Conservation (phyloP, 2,113 vertebrate genomes). For the Poeciliopsis prolifica region DNA sequence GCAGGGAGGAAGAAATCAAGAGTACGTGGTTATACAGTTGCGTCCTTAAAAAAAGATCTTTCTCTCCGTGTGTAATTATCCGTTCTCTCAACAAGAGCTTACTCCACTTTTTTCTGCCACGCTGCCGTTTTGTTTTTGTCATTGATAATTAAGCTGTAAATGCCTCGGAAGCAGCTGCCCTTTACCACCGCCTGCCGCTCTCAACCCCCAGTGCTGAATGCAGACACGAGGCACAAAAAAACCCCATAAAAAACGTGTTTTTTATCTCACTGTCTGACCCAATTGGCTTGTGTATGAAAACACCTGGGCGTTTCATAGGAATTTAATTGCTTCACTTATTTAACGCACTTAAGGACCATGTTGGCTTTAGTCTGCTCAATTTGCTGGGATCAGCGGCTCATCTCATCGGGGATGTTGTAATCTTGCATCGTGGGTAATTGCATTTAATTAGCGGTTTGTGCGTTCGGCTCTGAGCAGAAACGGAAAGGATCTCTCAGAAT, state of each 20-base stretch:
- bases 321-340: conserved; percentile 79
- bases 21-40: not conserved
- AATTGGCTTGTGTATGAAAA: conserved; percentile 62
- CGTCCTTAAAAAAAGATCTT: conserved; percentile 27
- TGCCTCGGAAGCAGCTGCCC: conserved; percentile 5
- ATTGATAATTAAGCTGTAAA: conserved; percentile 46
- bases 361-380: conserved; percentile 67
- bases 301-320: conserved; percentile 76
- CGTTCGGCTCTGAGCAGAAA: conserved; percentile 48
- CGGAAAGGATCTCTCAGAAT: conserved; percentile 14
- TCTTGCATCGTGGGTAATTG: conserved; percentile 72
- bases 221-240: conserved; percentile 13
- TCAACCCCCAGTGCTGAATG: conserved; percentile 5
- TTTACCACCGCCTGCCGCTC: conserved; percentile 4
- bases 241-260: conserved; percentile 39
- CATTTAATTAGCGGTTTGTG: conserved; percentile 74
- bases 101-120: conserved; percentile 24
- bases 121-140: conserved; percentile 51
- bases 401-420: conserved; percentile 54
- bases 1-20: conserved; percentile 11
- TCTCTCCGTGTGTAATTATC: conserved; percentile 41
- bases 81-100: conserved; percentile 16
- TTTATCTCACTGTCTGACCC: conserved; percentile 66
- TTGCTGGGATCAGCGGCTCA: conserved; percentile 70
- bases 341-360: conserved; percentile 70